Evolutionary conservation across 2,888 invertebrate species (phyloP).

Genomic region (Amiota communis): DNA sequence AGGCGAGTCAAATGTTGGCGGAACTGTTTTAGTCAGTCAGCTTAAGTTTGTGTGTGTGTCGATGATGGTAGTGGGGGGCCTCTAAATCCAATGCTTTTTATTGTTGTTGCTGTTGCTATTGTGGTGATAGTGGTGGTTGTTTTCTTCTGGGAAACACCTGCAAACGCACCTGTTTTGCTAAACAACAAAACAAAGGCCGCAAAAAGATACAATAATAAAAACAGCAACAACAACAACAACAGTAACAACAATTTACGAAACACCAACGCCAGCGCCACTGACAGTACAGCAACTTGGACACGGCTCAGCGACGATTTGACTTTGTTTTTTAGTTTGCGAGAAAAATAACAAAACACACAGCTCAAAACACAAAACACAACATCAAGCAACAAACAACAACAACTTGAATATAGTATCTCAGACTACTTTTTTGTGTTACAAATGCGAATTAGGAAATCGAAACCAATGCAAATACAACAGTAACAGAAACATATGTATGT

Average conservation of each 20-base stretch:
- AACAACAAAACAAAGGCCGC: constrained; percentile 28
- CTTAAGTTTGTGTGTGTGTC: no score
- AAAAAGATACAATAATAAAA: constrained; percentile 49
- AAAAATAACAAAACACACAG: neutral
- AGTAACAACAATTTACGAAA: constrained; percentile 47
- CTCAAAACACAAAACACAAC: constrained; percentile 3
- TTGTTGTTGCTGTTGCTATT: constrained; percentile 23
- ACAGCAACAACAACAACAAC: constrained; percentile 38
- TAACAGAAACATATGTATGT: constrained; percentile 11
- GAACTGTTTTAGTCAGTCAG: neutral
- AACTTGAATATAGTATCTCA: neutral
- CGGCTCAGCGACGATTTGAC: constrained; percentile 14
- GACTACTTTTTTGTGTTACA: constrained; percentile 38
- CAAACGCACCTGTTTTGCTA: constrained; percentile 70
- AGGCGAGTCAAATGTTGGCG: constrained; percentile 5
- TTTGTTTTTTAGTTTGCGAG: constrained; percentile 8
- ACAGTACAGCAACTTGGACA: constrained; percentile 26
- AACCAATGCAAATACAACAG: constrained; percentile 52
- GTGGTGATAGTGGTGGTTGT: constrained; percentile 53
- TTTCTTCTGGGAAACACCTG: constrained; percentile 67
- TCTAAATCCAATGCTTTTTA: constrained; percentile 18
- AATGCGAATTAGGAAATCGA: constrained; percentile 63
- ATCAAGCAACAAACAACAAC: neutral
- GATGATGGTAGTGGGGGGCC: neutral
- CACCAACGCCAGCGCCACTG: constrained; percentile 45